Conservation (phyloP, 2,113 vertebrate genomes). For the Parotia lawesii region DNA sequence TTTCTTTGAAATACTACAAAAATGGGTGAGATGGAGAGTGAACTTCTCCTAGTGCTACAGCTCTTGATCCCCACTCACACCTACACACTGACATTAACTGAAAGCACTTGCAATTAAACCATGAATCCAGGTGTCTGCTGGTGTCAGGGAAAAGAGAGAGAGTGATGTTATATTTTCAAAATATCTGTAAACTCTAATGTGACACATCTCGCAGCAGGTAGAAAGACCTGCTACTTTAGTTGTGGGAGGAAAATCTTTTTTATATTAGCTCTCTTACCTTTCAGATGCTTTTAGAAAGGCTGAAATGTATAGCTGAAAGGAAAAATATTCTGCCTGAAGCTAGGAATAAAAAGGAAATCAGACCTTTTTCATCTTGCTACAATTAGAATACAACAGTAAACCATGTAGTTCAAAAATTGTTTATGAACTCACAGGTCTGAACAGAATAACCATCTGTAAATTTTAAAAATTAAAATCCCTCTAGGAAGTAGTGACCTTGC, state of each 20-base stretch:
- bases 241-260: slow-evolving; percentile 35
- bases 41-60: background rate
- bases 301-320: background rate
- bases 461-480: slow-evolving; percentile 60
- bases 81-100: background rate
- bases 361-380: slow-evolving; percentile 29
- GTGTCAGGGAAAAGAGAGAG: background rate
- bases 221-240: background rate
- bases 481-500: slow-evolving; percentile 16
- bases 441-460: slow-evolving; percentile 1
- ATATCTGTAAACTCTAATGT: slow-evolving; percentile 41
- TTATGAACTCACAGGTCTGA: slow-evolving; percentile 15
- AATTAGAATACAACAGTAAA: slow-evolving; percentile 29
- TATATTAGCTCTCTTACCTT: slow-evolving; percentile 16
- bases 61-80: background rate
- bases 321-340: background rate
- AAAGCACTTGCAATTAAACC: slow-evolving; percentile 27
- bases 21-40: background rate
- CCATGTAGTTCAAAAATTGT: background rate
- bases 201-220: background rate
- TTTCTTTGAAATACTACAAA: background rate
- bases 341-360: background rate
- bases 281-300: slow-evolving; percentile 4
- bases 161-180: slow-evolving; percentile 33
- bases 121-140: background rate